Evolutionary conservation across 35 echinoderm and acorn worm genomes (phyloP), one percentile per base, ranked within the genome.

Genomic region (Amphiura filiformis): DNA sequence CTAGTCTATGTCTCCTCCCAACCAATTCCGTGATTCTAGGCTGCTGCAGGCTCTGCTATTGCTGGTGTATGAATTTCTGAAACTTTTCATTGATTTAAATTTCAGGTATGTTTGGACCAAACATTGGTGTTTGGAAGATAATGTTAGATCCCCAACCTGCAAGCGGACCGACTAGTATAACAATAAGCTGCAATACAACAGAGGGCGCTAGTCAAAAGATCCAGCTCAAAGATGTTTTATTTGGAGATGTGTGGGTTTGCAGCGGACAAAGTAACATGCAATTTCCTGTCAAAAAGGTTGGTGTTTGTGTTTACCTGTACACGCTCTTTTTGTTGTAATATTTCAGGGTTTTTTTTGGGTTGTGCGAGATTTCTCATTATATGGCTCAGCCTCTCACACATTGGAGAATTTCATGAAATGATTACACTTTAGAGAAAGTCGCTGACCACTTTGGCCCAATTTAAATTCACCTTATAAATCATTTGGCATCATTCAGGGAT

Each of bases 261-360:
- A 98, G 96, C 87, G 96, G 96, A 39, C 96, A 98, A 80, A 98
- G 96, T 49, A 98, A 98, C 79, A 98, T 98, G 96, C 85, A 81
- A 22, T 98, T 98, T 80, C 36, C 75, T 87, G 96, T 98, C 34
- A 83, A 86, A 23, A 76, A 89, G 76, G 96, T 98, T 77, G 80
- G 88, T 83, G 26, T 85, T 1, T n/a, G n/a, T n/a, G n/a, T n/a
- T n/a, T n/a, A 33, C 36, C 9, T 44, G 1, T 18, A 15, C 18
- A 38, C 0, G 31, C 39, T 78, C 17, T 78, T 3, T 57, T 76
- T 0, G 28, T 31, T 31, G 39, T 22, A 76, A 82, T 77, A 18
- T 38, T 80, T 86, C n/a, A n/a, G n/a, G n/a, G n/a, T n/a, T n/a
- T n/a, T n/a, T 76, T 9, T 22, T 34, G 9, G 70, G 35, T n/a